Conservation (phyloP, 2,797 vertebrate genomes). For the Jordanella pulchra region DNA sequence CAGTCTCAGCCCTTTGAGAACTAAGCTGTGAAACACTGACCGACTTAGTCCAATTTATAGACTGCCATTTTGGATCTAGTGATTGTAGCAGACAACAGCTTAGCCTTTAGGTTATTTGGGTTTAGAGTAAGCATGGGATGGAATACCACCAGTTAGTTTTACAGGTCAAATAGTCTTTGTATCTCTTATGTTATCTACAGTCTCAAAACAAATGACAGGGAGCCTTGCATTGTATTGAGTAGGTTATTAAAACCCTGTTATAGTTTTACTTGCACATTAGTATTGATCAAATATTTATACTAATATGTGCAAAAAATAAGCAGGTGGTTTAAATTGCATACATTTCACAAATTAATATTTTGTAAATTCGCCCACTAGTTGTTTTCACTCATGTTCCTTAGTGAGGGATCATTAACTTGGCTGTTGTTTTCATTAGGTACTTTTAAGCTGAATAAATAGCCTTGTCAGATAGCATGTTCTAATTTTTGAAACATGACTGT, state of each 20-base stretch:
- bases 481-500: no score
- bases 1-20: conserved; percentile 54
- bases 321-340: no score
- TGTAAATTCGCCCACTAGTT: no score
- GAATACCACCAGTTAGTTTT: conserved; percentile 54
- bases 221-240: conserved; percentile 6
- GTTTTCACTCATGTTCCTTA: no score
- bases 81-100: conserved; percentile 57
- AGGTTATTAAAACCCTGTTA: background rate
- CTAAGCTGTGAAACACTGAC: conserved; percentile 68
- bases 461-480: no score
- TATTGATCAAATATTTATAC: background rate
- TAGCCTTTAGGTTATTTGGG: conserved; percentile 57
- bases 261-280: background rate
- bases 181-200: conserved; percentile 41
- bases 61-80: conserved; percentile 68
- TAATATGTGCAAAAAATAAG: background rate
- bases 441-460: no score
- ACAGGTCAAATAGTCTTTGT: conserved; percentile 65
- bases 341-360: no score
- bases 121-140: conserved; percentile 65
- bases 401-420: no score
- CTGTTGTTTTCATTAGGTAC: no score
- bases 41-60: conserved; percentile 70
- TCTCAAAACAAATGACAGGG: conserved; percentile 45